Evolutionary conservation across 92 coral and sea anemone genomes (phyloP).

Genomic region (Actinostola sp.): DNA sequence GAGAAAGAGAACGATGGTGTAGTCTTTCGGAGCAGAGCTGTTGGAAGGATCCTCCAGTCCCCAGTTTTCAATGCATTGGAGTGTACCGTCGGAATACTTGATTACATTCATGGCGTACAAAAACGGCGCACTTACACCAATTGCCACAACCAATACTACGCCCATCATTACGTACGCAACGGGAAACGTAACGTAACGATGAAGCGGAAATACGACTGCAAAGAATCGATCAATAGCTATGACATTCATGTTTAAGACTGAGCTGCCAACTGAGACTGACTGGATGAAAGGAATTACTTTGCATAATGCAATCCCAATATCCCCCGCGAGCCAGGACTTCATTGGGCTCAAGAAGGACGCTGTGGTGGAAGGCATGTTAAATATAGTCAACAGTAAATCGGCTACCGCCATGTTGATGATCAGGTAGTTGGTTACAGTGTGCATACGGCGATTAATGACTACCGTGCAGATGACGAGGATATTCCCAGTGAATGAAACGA

Average conservation of each 20-base stretch:
- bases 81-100: not conserved
- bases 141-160: conserved; percentile 62
- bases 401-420: conserved; percentile 89
- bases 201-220: conserved; percentile 75
- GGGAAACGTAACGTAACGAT: conserved; percentile 67
- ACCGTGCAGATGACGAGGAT: conserved; percentile 75
- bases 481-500: conserved; percentile 70
- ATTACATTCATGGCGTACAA: conserved; percentile 54
- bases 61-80: conserved; percentile 67
- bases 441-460: conserved; percentile 70
- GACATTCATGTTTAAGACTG: conserved; percentile 74
- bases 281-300: conserved; percentile 74
- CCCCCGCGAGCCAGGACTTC: conserved; percentile 45
- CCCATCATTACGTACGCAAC: conserved; percentile 65
- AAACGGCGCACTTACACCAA: conserved; percentile 62
- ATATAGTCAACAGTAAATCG: conserved; percentile 69
- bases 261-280: conserved; percentile 70
- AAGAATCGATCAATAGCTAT: conserved; percentile 82
- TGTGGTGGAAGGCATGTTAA: conserved; percentile 64
- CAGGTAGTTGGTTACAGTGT: conserved; percentile 78
- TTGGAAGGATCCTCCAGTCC: conserved; percentile 21
- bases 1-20: conserved; percentile 64
- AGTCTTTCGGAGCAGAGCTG: conserved; percentile 46
- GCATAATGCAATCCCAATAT: conserved; percentile 53
- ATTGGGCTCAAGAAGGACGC: conserved; percentile 20